Evolutionary conservation across 2,113 vertebrate species (phyloP), one percentile per base, ranked within the genome.

Genomic region (Ahaetulla prasina): DNA sequence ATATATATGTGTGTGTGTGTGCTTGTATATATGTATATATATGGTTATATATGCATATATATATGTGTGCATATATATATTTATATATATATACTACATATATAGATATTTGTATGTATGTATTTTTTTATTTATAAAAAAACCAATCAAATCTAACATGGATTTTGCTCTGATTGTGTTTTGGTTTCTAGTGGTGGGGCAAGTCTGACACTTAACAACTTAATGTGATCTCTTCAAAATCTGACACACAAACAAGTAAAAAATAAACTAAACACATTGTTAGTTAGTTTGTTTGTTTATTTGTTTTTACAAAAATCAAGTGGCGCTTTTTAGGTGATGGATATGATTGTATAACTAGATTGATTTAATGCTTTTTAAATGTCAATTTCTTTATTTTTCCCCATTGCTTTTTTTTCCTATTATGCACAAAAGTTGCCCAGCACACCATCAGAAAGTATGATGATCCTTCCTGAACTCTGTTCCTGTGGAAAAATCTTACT

Each of bases 91-190:
- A 88, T n/a, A 45, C 9, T 54, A 88, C 35, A 54, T 39, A 88
- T 84, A 43, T 87, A 91, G 47, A 88, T 84, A 94, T 91, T 80
- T 80, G 35, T 22, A 80, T 80, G 68, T 87, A 39, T 91, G 12
- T 27, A 54, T 54, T 91, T 63, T 74, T 68, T 43, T 16, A 55
- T 88, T 88, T 88, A 30, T 30, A 49, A 85, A 92, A 97, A 97
- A 53, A 50, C 95, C 97, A 98, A 97, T 98, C 98, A 97, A 98
- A 97, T 98, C 97, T 98, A 98, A 98, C 98, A 97, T 98, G 98
- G 98, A 98, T 98, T 98, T 98, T 98, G 97, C 97, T 98, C 96
- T 99, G 98, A 98, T 98, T 98, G 98, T 98, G 97, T 98, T 98
- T 98, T 98, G 97, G 97, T 98, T 98, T 97, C 97, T 98, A 98